Evolutionary conservation across 2,113 vertebrate genomes (phyloP).

Genomic region (Syrrhaptes paradoxus): DNA sequence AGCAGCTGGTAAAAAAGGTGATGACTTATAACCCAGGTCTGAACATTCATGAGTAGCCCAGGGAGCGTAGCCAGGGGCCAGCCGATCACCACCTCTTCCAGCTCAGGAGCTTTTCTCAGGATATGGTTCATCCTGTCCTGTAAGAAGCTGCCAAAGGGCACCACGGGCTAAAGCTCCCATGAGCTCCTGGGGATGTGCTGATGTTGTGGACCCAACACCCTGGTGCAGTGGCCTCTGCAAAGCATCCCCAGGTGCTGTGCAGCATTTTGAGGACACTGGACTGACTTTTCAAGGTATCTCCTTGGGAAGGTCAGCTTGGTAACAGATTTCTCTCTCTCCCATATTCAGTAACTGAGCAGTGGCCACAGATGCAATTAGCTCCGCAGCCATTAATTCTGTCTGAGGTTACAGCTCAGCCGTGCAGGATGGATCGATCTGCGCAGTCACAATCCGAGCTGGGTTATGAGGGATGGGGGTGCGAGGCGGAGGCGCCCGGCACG

Average conservation of each 20-base stretch:
- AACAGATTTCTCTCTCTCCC: not conserved
- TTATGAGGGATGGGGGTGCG: not conserved
- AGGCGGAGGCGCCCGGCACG: rapidly evolving
- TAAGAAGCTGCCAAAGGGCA: not conserved
- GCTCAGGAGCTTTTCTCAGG: not conserved
- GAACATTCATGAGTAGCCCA: not conserved
- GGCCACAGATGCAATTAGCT: not conserved
- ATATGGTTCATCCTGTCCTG: not conserved
- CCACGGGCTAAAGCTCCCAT: not conserved
- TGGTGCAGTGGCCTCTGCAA: not conserved
- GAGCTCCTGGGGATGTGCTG: rapidly evolving
- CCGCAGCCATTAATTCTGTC: not conserved
- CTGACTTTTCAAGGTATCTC: not conserved
- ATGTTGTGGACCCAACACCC: not conserved
- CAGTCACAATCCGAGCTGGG: not conserved
- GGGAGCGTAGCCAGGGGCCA: not conserved
- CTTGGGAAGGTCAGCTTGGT: not conserved
- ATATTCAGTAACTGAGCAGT: not conserved
- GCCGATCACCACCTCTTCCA: not conserved
- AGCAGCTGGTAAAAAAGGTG: not conserved
- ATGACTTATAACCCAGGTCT: not conserved
- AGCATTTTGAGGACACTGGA: not conserved
- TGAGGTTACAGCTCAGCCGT: not conserved
- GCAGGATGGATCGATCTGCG: not conserved
- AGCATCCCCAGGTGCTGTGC: not conserved